A percentile compares a stretch with the other conserved stretches of the same genome.
Evolutionary conservation across 2,113 vertebrate species (phyloP).

Genomic region (Ictalurus furcatus): DNA sequence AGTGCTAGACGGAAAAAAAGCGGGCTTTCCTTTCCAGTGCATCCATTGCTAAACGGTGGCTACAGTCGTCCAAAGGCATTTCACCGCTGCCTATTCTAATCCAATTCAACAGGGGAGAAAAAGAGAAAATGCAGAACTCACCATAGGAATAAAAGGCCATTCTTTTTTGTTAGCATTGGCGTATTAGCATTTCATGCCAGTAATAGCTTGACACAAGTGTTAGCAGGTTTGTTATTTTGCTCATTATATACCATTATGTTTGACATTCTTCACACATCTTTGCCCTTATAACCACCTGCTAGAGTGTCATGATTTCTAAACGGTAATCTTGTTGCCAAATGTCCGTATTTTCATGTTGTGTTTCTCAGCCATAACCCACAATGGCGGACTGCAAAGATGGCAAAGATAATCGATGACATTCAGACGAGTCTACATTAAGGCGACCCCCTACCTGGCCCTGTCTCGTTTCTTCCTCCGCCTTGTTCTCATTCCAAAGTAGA

Average conservation of each 20-base stretch:
- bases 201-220: constrained; percentile 67
- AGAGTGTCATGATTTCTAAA: constrained; percentile 63
- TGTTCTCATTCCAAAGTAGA: constrained; percentile 82
- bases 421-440: constrained; percentile 61
- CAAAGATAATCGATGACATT: constrained; percentile 58
- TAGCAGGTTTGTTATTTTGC: constrained; percentile 57
- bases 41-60: constrained; percentile 62
- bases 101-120: constrained; percentile 64
- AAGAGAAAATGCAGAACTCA: constrained; percentile 71
- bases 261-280: not conserved
- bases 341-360: constrained; percentile 13
- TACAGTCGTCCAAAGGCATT: constrained; percentile 52
- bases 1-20: constrained; percentile 62
- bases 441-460: constrained; percentile 84
- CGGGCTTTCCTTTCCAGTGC: constrained; percentile 63
- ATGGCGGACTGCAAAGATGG: constrained; percentile 48
- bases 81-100: constrained; percentile 57
- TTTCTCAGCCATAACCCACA: constrained; percentile 43
- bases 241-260: not conserved
- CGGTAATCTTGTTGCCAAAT: constrained; percentile 46
- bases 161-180: constrained; percentile 84
- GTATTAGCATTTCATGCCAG: constrained; percentile 78
- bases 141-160: constrained; percentile 84
- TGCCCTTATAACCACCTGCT: constrained; percentile 70
- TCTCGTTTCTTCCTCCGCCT: constrained; percentile 82